These are phyloP conservation scores for Leptogaster cylindrica DNA, from an alignment of 2,888 invertebrate species.

Conservation along the genomic window DNA sequence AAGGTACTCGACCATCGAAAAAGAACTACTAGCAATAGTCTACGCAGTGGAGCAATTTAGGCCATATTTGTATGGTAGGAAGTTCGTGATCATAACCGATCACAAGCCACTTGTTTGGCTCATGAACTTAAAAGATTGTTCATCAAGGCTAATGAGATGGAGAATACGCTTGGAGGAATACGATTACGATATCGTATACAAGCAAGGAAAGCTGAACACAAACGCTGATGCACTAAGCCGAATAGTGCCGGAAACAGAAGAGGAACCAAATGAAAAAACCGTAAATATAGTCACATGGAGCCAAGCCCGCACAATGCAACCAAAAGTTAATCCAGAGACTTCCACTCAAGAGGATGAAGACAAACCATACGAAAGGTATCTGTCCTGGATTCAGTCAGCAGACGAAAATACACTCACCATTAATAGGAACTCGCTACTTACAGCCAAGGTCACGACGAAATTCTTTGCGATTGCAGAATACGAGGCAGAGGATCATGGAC, in stretches of 20 bases:
- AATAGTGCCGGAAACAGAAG: background rate
- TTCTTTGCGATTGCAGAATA: too few relatives aligned
- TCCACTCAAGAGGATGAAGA: background rate
- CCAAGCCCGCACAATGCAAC: background rate
- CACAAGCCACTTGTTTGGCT: background rate
- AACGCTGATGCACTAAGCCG: background rate
- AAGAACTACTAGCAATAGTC: background rate
- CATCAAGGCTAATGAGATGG: background rate
- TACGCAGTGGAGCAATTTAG: background rate
- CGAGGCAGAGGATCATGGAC: too few relatives aligned
- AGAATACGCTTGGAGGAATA: background rate
- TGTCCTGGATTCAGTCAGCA: too few relatives aligned
- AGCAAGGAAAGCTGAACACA: background rate
- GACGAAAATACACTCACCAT: too few relatives aligned
- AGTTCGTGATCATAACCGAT: background rate
- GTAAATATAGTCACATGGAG: too few relatives aligned
- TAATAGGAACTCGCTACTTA: too few relatives aligned
- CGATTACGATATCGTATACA: background rate
- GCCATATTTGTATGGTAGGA: background rate
- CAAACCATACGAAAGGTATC: too few relatives aligned
- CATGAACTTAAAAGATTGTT: background rate
- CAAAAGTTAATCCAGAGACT: background rate
- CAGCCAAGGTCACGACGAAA: too few relatives aligned
- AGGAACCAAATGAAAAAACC: background rate
- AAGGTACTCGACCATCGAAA: background rate